Evolutionary conservation across 2,888 invertebrate genomes (phyloP), one percentile per base, ranked within the genome.

Genomic region (Hemaris fuciformis): DNA sequence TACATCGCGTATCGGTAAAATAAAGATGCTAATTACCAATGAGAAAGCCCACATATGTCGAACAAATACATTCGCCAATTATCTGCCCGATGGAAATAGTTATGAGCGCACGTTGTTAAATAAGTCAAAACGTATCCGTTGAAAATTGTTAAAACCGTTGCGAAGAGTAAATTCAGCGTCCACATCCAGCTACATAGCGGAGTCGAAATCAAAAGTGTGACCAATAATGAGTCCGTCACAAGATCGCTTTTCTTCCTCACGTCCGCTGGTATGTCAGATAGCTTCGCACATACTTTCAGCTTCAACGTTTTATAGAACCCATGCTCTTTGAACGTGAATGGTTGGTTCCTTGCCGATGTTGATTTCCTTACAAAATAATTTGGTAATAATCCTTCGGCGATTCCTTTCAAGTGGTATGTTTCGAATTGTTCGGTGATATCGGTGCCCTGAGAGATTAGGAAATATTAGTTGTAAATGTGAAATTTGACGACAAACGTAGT

Each of bases 21-120:
- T n/a, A 38, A 20, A 57, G 53, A 15, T 31, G 10, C n/a, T 62
- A 81, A 88, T 87, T 80, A 95, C 95, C 93, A 92, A 15, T 94
- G 94, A 1, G 94, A 94, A 85, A 96, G 83, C 64, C 95, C 86
- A 15, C 94, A 89, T 31, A 97, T 83, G 73, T 97, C 96, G 70
- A 96, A 96, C 60, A 96, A 93, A 74, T 95, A 96, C 96, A 97
- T 97, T 62, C 97, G 94, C 94, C 96, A 96, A 77, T 94, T 96
- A 75, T 97, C 96, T 34, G 93, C 93, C 73, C 95, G 94, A 77
- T 98, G 97, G 69, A 97, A 95, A 77, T 95, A 98, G 80, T 97
- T 98, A 80, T 98, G 98, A 0, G 95, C 94, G 42, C 93, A 93
- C 22, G 94, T 93, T 0, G 93, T 81, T 0, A 94, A 84, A 83